Evolutionary conservation across 2,888 invertebrate genomes (phyloP).

Genomic region (Eulithis testata): DNA sequence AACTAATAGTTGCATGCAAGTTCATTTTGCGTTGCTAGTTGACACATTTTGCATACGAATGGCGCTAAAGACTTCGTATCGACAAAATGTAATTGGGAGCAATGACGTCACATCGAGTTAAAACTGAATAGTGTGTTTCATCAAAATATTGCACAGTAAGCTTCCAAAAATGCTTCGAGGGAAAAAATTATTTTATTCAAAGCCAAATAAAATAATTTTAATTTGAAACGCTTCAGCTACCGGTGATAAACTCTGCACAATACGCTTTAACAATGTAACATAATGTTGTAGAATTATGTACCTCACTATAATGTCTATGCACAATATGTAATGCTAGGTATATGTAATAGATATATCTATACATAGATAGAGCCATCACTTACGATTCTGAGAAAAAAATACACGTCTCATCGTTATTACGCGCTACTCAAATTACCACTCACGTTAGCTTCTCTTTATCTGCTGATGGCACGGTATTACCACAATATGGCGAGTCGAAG

Average conservation of each 20-base stretch:
- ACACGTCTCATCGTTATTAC: conserved; percentile 13
- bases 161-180: too few species aligned
- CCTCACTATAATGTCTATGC: too few species aligned
- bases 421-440: conserved; percentile 16
- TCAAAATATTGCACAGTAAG: too few species aligned
- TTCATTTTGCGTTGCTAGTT: not conserved
- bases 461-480: conserved; percentile 1
- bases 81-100: not conserved
- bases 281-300: too few species aligned
- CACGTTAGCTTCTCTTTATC: conserved; percentile 6
- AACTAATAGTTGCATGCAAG: not conserved
- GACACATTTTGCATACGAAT: not conserved
- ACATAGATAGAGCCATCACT: conserved; percentile 11
- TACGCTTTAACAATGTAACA: too few species aligned
- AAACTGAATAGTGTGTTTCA: not conserved
- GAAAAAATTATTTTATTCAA: too few species aligned
- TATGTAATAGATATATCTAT: not conserved
- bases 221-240: too few species aligned
- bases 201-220: too few species aligned
- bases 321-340: too few species aligned
- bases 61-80: not conserved
- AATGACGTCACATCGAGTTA: not conserved
- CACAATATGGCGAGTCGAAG: not conserved
- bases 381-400: conserved; percentile 22
- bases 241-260: too few species aligned